These are phyloP conservation scores for Speoplatyrhinus poulsoni DNA, from an alignment of 2,113 vertebrate genomes.

Conservation along the genomic window DNA sequence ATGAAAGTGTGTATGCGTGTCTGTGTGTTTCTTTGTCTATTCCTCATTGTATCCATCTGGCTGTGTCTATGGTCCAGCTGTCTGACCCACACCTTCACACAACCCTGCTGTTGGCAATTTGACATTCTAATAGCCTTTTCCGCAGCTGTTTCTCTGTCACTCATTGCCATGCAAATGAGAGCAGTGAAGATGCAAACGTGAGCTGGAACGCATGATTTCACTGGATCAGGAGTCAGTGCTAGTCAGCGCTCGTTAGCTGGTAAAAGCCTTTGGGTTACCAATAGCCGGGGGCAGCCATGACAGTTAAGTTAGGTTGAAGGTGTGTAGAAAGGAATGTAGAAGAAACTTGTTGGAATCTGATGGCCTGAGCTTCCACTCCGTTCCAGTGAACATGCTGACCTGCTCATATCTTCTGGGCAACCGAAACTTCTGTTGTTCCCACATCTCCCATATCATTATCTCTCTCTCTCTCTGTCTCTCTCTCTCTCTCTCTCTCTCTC, in stretches of 20 bases:
- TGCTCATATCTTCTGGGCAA: constrained; percentile 44
- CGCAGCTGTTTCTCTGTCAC: constrained; percentile 50
- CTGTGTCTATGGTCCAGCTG: constrained; percentile 49
- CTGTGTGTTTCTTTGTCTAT: not conserved
- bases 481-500: constrained; percentile 18
- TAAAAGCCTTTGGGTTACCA: constrained; percentile 6
- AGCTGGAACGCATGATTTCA: constrained; percentile 8
- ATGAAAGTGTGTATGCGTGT: constrained; percentile 3
- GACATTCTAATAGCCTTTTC: constrained; percentile 27
- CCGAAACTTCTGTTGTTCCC: constrained; percentile 58
- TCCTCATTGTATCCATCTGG: constrained; percentile 54
- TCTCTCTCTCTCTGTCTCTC: constrained; percentile 7
- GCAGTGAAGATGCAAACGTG: constrained; percentile 35
- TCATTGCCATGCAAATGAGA: constrained; percentile 44
- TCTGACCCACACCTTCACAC: constrained; percentile 50
- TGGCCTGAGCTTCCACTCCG: constrained; percentile 30
- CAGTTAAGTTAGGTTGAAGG: not conserved
- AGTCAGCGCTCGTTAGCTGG: not conserved
- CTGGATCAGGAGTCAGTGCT: constrained; percentile 42
- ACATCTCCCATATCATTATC: constrained; percentile 25
- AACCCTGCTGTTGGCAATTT: constrained; percentile 43
- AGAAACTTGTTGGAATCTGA: constrained; percentile 12
- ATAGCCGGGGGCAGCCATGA: not conserved
- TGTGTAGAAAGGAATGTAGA: constrained; percentile 1
- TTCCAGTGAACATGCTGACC: constrained; percentile 24